phyloP scores from a whole-genome alignment of 2,113 vertebrate species.

The Caranx melampygus region DNA sequence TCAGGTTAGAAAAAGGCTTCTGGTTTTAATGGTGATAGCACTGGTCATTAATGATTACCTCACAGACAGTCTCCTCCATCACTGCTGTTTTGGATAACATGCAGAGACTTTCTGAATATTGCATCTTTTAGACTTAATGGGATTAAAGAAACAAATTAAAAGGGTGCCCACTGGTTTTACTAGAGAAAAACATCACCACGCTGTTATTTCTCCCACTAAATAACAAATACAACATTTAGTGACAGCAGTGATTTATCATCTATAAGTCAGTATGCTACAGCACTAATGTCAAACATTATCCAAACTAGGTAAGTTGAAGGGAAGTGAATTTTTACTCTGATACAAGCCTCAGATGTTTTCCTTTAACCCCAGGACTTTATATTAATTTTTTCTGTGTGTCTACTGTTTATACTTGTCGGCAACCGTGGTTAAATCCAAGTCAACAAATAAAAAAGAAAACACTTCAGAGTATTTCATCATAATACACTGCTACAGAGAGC shows the following conservation, averaged over 20 bases:
- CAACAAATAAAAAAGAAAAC: constrained; percentile 20
- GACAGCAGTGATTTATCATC: background rate
- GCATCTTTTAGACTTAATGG: background rate
- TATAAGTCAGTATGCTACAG: background rate
- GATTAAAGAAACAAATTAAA: constrained; percentile 18
- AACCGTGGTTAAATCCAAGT: constrained; percentile 30
- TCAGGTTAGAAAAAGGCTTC: constrained; percentile 17
- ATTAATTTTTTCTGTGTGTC: background rate
- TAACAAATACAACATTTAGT: background rate
- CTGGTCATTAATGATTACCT: constrained; percentile 21
- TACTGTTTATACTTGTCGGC: constrained; percentile 22
- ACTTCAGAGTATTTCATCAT: constrained; percentile 56
- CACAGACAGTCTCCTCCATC: constrained; percentile 38
- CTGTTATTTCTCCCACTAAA: background rate
- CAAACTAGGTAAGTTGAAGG: background rate
- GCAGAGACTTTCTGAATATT: constrained; percentile 15
- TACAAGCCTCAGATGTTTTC: background rate
- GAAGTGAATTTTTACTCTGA: background rate
- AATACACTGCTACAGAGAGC: constrained; percentile 26
- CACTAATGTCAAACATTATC: background rate
- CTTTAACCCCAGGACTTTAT: background rate
- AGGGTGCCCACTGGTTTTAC: background rate
- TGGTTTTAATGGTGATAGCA: constrained; percentile 24
- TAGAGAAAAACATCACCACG: background rate
- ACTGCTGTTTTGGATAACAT: constrained; percentile 15